These are phyloP conservation scores for Semibalanus balanoides DNA, from an alignment of 1,140 invertebrate genomes.

Conservation along the genomic window DNA sequence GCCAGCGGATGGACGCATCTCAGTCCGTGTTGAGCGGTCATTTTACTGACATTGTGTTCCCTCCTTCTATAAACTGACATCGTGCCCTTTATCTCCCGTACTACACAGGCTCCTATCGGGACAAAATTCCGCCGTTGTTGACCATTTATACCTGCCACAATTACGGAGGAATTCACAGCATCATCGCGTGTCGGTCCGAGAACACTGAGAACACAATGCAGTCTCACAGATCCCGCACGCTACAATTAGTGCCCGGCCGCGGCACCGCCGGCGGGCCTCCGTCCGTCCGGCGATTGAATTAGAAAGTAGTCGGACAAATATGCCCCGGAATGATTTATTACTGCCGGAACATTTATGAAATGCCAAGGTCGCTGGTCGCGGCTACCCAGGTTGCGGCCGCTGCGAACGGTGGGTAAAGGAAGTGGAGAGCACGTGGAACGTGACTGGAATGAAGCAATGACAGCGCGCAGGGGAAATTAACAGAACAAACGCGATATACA, in stretches of 20 bases:
- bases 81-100: too few relatives aligned
- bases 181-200: background rate
- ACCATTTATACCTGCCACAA: background rate
- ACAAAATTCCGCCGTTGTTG: too few relatives aligned
- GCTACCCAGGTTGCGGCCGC: too few relatives aligned
- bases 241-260: background rate
- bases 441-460: background rate
- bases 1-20: too few relatives aligned
- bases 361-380: background rate
- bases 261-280: background rate
- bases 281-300: background rate
- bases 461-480: too few relatives aligned
- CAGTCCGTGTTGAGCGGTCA: too few relatives aligned
- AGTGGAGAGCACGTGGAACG: background rate
- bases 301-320: background rate
- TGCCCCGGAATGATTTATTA: background rate
- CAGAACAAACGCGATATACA: too few relatives aligned
- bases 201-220: background rate
- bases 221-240: background rate
- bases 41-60: too few relatives aligned
- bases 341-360: background rate
- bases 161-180: background rate
- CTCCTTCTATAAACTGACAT: too few relatives aligned
- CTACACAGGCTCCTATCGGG: too few relatives aligned
- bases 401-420: background rate